These are phyloP conservation scores for Eulithis prunata DNA, from an alignment of 2,888 invertebrate species.

Conservation along the genomic window DNA sequence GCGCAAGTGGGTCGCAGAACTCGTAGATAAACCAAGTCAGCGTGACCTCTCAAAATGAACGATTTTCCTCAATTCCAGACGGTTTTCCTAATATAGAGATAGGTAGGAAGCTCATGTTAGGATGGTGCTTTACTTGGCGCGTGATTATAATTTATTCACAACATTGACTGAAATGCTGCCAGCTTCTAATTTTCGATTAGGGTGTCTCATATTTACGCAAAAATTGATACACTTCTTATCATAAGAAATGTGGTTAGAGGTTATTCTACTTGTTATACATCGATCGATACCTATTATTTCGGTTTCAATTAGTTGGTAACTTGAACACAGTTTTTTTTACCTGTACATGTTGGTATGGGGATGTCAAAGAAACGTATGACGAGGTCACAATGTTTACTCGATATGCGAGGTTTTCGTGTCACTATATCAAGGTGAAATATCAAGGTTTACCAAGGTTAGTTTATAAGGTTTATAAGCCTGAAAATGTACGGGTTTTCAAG, in stretches of 20 bases:
- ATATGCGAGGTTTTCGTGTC: slow-evolving; percentile 42
- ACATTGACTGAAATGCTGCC: slow-evolving; percentile 58
- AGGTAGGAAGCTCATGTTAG: slow-evolving; percentile 52
- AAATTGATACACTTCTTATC: too few relatives aligned
- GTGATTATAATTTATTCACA: slow-evolving; percentile 78
- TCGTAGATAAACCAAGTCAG: slow-evolving; percentile 52
- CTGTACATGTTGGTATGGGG: slow-evolving; percentile 19
- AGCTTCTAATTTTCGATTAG: slow-evolving; percentile 4
- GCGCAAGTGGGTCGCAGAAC: slow-evolving; percentile 69
- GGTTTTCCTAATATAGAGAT: slow-evolving; percentile 49
- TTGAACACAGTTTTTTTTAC: too few relatives aligned
- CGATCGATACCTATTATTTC: too few relatives aligned
- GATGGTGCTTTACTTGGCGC: slow-evolving; percentile 62
- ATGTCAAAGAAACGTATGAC: slow-evolving; percentile 41
- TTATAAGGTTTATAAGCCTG: slow-evolving; percentile 2
- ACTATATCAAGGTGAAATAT: slow-evolving; percentile 31
- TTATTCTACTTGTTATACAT: too few relatives aligned
- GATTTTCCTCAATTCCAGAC: slow-evolving; percentile 49
- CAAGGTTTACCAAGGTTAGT: slow-evolving; percentile 19
- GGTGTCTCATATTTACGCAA: too few relatives aligned
- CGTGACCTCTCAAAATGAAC: slow-evolving; percentile 57
- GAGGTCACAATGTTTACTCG: slow-evolving; percentile 46
- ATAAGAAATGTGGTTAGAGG: too few relatives aligned
- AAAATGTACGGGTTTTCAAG: background rate
- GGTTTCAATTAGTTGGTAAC: too few relatives aligned